Base-by-base conservation (phyloP, 1,140 invertebrate species). In the Samia ricini region DNA sequence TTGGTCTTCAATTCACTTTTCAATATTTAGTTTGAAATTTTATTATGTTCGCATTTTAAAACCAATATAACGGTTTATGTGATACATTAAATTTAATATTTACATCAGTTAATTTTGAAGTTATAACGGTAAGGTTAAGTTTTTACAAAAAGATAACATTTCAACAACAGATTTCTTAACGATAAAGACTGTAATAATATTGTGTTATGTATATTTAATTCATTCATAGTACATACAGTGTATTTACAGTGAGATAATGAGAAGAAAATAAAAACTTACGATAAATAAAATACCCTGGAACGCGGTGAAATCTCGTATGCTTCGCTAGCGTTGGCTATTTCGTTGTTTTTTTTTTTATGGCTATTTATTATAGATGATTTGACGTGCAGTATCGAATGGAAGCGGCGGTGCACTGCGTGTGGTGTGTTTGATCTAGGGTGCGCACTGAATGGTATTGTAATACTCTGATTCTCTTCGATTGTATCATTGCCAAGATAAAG, bases 231-330 rank as follows among this genome's bases (percentile, higher is more conserved):
- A 42, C 10, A 29, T 29, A 29, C 6, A 29, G 26, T 29, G 26
- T 29, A 29, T 29, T n/a, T n/a, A n/a, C n/a, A 29, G 26, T 29
- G n/a, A 15, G 33, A 15, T 15, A 15, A 42, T 42, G 10, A 29
- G 10, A n/a, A n/a, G 10, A 15, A 12, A 55, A n/a, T 7, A 55
- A 55, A 55, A 24, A 22, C 22, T 55, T n/a, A 22, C 52, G 15
- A 22, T n/a, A 55, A 55, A 23, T 24, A 23, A 55, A 55, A 23
- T 24, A 23, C 6, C 52, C n/a, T 12, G 52, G 52, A 22, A 55
- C 52, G 52, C 52, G 52, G 52, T 55, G 52, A 55, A 55, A 55
- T 24, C 52, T 55, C 22, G 52, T 55, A 24, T 23, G 52, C 12
- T 55, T 23, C 10, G 52, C 21, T 42, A 42, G 12, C 33, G 7